These are phyloP conservation scores for Iselma pallidipennis DNA, from an alignment of 2,888 invertebrate genomes.

Conservation along the genomic window DNA sequence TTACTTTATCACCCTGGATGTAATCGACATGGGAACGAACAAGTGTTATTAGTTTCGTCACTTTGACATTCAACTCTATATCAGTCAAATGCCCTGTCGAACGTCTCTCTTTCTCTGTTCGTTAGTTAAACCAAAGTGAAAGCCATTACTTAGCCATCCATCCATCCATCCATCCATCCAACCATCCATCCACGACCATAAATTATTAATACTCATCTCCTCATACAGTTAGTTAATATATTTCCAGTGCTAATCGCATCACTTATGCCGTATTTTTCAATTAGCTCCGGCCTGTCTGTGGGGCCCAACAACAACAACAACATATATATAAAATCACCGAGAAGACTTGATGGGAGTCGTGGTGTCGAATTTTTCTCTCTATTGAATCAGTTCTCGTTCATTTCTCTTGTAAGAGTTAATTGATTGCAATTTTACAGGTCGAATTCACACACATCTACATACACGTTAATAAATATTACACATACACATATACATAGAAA, in stretches of 20 bases:
- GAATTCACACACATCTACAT: slow-evolving; percentile 3
- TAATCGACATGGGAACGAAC: slow-evolving; percentile 13
- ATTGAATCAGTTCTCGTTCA: no score
- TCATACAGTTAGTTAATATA: slow-evolving; percentile 39
- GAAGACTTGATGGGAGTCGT: slow-evolving; percentile 14
- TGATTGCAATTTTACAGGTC: background rate
- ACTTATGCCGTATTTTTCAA: slow-evolving; percentile 42
- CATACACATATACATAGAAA: no score
- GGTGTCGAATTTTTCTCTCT: slow-evolving; percentile 1
- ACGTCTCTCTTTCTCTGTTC: background rate
- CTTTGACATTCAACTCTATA: background rate
- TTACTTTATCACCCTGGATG: slow-evolving; percentile 9
- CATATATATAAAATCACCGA: no score
- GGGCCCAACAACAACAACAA: no score
- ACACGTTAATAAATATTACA: slow-evolving; percentile 10
- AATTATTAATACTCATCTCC: slow-evolving; percentile 34
- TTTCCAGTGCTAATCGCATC: slow-evolving; percentile 42
- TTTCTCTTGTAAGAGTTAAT: background rate
- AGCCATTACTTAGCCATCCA: background rate
- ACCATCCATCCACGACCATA: slow-evolving; percentile 29
- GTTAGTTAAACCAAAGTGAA: background rate
- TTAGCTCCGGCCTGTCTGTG: slow-evolving; percentile 35
- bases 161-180: slow-evolving; percentile 7
- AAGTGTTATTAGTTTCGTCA: slow-evolving; percentile 13
- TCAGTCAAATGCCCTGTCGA: background rate